phyloP scores from a whole-genome alignment of 2,888 invertebrate species.

The Thysanoteuthis rhombus region DNA sequence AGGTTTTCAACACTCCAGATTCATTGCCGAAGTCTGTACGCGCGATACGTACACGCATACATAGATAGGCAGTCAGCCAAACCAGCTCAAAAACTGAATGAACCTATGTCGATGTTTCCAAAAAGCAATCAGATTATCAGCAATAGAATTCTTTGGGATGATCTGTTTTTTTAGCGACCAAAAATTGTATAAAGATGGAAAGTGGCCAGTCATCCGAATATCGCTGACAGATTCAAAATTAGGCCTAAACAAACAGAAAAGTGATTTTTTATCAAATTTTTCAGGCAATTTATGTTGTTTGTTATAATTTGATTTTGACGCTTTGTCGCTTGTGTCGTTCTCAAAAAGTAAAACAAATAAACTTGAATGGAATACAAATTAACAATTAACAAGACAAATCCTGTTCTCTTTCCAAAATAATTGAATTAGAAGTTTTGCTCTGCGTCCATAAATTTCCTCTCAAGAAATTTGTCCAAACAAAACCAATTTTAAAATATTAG shows the following conservation, averaged over 20 bases:
- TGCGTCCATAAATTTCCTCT: no score
- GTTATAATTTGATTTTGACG: neutral
- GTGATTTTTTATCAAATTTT: neutral
- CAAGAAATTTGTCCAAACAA: no score
- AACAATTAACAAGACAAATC: no score
- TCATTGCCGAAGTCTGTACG: no score
- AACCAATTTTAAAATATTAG: no score
- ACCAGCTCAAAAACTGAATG: no score
- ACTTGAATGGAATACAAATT: neutral
- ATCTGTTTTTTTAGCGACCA: neutral
- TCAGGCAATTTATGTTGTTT: neutral
- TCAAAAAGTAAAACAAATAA: neutral
- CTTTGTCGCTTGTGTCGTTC: neutral
- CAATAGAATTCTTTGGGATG: neutral
- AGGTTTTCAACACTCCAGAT: no score
- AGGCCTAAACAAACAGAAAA: neutral
- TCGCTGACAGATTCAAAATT: neutral
- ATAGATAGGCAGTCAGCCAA: no score
- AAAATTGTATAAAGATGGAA: neutral
- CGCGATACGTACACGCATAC: no score
- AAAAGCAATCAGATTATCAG: neutral
- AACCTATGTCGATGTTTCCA: no score
- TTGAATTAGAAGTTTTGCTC: no score
- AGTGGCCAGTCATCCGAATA: neutral
- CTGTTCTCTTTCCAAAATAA: neutral